These are phyloP conservation scores for Lottia scabra DNA, from an alignment of 2,888 invertebrate genomes.

Conservation along the genomic window DNA sequence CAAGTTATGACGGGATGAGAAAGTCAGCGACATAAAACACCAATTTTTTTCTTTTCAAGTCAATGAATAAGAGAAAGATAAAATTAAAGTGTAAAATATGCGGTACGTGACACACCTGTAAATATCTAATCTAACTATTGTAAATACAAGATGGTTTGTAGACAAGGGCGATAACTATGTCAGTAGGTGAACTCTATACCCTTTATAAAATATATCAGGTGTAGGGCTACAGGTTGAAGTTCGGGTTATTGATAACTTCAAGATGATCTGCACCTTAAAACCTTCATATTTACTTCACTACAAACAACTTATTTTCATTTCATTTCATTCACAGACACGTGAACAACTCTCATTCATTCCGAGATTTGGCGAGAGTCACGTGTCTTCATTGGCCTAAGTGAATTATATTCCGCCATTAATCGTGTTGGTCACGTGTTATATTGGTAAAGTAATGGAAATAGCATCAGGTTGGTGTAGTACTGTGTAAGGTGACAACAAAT, in stretches of 20 bases:
- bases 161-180: no score
- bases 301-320: slow-evolving; percentile 6
- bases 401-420: not conserved
- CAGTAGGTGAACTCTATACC: no score
- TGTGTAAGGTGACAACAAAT: not conserved
- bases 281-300: not conserved
- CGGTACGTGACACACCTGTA: no score
- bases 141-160: no score
- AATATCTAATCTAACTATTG: no score
- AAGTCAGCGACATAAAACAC: no score
- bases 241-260: not conserved
- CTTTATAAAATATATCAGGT: no score
- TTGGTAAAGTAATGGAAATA: not conserved
- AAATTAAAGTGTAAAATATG: no score
- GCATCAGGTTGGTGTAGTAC: slow-evolving; percentile 1
- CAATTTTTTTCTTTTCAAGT: no score
- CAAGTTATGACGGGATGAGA: no score
- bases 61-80: no score
- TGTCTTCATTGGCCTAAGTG: not conserved
- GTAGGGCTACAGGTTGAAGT: no score
- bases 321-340: not conserved
- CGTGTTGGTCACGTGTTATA: not conserved
- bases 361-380: slow-evolving; percentile 4
- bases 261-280: not conserved
- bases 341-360: not conserved